These are phyloP conservation scores for Endomychus coccineus DNA, from an alignment of 2,888 invertebrate species.

Conservation along the genomic window DNA sequence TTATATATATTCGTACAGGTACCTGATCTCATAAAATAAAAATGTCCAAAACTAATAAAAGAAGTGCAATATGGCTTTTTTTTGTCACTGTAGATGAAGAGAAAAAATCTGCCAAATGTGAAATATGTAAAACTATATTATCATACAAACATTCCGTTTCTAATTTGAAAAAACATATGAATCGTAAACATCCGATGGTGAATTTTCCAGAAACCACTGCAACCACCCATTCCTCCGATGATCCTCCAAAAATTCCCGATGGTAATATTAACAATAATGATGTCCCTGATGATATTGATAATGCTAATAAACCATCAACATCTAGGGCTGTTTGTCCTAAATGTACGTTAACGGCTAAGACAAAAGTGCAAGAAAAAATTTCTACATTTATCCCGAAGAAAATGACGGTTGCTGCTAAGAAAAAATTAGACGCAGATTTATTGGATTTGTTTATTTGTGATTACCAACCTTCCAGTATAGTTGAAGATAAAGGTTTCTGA, in stretches of 20 bases:
- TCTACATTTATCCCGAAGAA: not conserved
- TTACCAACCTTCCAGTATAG: conserved; percentile 22
- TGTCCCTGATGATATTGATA: too few species aligned
- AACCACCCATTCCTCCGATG: too few species aligned
- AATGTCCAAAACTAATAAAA: too few species aligned
- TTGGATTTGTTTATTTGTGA: conserved; percentile 19
- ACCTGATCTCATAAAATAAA: too few species aligned
- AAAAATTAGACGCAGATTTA: conserved; percentile 14
- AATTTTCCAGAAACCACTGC: too few species aligned
- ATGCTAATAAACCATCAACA: too few species aligned
- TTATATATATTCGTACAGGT: too few species aligned
- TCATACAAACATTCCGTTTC: conserved; percentile 13
- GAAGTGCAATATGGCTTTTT: conserved; percentile 14
- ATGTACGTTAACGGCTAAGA: not conserved
- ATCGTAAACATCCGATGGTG: conserved; percentile 13
- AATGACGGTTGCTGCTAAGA: not conserved
- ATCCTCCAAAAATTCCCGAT: too few species aligned
- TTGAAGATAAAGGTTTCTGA: conserved; percentile 20
- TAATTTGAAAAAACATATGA: conserved; percentile 14
- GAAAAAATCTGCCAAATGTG: conserved; percentile 8
- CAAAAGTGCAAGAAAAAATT: not conserved
- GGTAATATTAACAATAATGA: too few species aligned
- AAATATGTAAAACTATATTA: conserved; percentile 11
- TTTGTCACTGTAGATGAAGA: conserved; percentile 3
- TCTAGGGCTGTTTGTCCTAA: not conserved